Evolutionary conservation across 2,888 invertebrate species (phyloP), one percentile per base, ranked within the genome.

Genomic region (Agriopis aurantiaria): DNA sequence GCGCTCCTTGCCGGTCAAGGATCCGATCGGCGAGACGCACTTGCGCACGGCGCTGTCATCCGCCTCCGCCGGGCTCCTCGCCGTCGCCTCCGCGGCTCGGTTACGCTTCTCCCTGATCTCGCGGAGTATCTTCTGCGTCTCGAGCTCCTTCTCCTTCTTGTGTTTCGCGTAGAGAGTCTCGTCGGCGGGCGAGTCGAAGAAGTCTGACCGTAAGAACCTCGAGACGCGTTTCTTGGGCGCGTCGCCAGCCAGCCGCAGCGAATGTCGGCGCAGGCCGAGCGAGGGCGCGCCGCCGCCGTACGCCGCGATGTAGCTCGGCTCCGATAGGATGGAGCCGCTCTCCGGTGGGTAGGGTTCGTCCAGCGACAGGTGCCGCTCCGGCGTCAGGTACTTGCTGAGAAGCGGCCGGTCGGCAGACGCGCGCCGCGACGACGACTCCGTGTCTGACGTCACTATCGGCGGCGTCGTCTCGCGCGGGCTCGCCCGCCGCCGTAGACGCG

Each of bases 161-260:
- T 96, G 95, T 84, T 95, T 88, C 0, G 95, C 94, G 81, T 96
- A 96, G 33, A 95, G 91, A 81, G 95, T 96, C 78, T 97, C 97
- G 69, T 96, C 96, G 23, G 95, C 88, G 9, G 96, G 95, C 1
- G 96, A 91, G 75, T 97, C 97, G 83, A 96, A 97, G 84, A 97
- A 97, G 86, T 97, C 97, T 0, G 97, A 96, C 45, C 97, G 95
- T 69, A 97, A 89, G 88, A 97, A 97, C 68, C 97, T 76, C 23
- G 88, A 88, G 69, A 97, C 95, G 73, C 96, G 95, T 61, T 96
- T 95, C 66, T 95, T 95, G 48, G 94, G 91, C 67, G 94, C 93
- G 43, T 93, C 91, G 41, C 79, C 80, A 6, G 85, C 74, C 57
- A 86, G 82, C 65, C 88, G 86, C 78, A 89, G 78, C 53, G 90